A percentile compares a stretch with the other conserved stretches of the same genome.
Evolutionary conservation across 2,888 invertebrate genomes (phyloP).

Genomic region (Euzophera pinguis): DNA sequence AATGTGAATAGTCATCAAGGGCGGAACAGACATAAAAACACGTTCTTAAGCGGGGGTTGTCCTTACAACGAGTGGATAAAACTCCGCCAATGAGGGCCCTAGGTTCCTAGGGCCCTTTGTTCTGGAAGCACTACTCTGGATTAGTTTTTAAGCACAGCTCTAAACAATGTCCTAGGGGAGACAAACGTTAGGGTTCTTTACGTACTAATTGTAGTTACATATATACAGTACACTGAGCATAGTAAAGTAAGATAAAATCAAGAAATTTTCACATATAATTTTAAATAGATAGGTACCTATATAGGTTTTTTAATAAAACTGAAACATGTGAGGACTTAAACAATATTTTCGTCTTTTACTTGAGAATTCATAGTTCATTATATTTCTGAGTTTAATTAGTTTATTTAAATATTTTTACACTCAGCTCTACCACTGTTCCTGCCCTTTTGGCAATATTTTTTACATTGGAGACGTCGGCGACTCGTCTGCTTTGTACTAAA

Average conservation of each 20-base stretch:
- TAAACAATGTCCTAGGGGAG: conserved; percentile 47
- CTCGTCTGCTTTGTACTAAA: not conserved
- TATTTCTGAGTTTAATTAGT: too few species aligned
- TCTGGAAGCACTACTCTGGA: conserved; percentile 73
- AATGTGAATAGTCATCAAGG: not conserved
- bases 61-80: conserved; percentile 7
- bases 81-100: conserved; percentile 5
- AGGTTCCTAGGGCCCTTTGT: conserved; percentile 60
- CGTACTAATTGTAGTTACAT: not conserved
- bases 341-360: too few species aligned
- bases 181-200: not conserved
- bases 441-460: too few species aligned
- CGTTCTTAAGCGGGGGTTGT: not conserved
- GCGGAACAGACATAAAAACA: conserved; percentile 5
- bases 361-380: too few species aligned
- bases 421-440: too few species aligned
- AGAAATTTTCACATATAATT: too few species aligned
- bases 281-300: too few species aligned
- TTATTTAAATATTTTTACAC: too few species aligned
- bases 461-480: too few species aligned
- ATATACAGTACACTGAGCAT: not conserved
- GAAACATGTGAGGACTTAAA: too few species aligned
- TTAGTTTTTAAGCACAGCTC: conserved; percentile 69
- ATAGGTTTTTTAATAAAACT: too few species aligned
- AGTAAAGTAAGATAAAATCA: too few species aligned